Base-by-base conservation (phyloP, 2,113 vertebrate genomes). In the Phalacrocorax carbo region DNA sequence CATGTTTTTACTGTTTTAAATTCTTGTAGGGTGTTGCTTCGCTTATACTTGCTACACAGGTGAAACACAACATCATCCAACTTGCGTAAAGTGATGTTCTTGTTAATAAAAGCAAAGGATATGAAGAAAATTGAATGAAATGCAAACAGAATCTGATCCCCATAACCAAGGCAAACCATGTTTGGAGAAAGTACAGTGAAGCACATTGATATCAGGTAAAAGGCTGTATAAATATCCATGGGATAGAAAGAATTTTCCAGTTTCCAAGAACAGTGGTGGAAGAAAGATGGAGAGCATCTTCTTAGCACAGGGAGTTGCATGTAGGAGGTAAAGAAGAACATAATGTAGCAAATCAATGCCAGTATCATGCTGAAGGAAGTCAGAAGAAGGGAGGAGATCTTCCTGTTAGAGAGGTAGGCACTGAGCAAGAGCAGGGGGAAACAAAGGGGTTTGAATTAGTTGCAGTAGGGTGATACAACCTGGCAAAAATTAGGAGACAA, bases 201-300 rank as follows among this genome's bases (percentile, higher is more conserved):
- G 54, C 30, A 46, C 52, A 52, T 4, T 78, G 48, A 62, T 68
- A 55, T 68, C 61, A 88, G 71, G 55, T 90, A 77, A 81, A 93
- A 86, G 79, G 23, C 51, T 85, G 79, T 71, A 95, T 76, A 95
- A 94, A 82, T 91, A 95, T 93, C 93, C 78, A 75, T 68, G 52
- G 60, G 55, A 69, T 27, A 85, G 60, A 87, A 92, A 83, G 44
- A 97, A 54, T 86, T 64, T 93, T 96, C 75, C 11, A 16, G 11
- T 94, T 97, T 96, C 77, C 25, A 58, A 90, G 51, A 48, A n/a
- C 4, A 3, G 55, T n/a, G 36, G 19, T 32, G 15, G 46, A 90
- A 90, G 73, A 84, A 13, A 75, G 65, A 52, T 84, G 60, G 80
- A 93, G 68, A 95, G 64, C 52, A 80, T 65, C 64, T 75, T 95